Percentiles rank a stretch among this genome's conserved stretches.
These are phyloP conservation scores for Athene noctua DNA, from an alignment of 2,113 vertebrate genomes.

Conservation along the genomic window DNA sequence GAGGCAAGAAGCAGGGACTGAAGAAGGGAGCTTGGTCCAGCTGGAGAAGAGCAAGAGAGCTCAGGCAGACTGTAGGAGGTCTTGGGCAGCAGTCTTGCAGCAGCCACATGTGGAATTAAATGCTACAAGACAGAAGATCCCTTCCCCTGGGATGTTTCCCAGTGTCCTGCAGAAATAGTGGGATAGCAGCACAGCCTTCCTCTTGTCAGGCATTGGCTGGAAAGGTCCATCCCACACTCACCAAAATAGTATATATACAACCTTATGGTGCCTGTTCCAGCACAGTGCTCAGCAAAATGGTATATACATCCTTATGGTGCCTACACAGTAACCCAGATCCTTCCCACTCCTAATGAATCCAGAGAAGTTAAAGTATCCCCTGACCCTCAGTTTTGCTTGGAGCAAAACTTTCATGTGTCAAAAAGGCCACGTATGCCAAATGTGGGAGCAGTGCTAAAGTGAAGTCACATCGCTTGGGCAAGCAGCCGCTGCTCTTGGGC, in stretches of 20 bases:
- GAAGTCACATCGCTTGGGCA: background rate
- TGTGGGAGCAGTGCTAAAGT: background rate
- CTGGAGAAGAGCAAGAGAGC: background rate
- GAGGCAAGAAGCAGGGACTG: background rate
- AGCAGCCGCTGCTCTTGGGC: background rate
- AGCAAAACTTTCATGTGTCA: background rate
- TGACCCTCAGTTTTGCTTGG: background rate
- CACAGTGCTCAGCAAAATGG: background rate
- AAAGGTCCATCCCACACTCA: background rate
- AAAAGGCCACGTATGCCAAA: background rate
- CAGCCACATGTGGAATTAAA: background rate
- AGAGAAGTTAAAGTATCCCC: background rate
- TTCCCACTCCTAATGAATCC: background rate
- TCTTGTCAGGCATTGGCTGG: background rate
- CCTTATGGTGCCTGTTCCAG: background rate
- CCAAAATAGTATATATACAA: background rate
- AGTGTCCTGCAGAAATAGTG: background rate
- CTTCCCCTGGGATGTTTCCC: background rate
- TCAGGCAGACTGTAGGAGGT: rapidly evolving
- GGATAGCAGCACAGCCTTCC: background rate
- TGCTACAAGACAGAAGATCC: background rate
- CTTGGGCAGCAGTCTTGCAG: background rate
- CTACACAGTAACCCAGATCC: background rate
- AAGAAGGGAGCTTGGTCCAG: background rate
- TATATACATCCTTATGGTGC: background rate